Percentiles rank a stretch among this genome's conserved stretches.
Conservation (phyloP, 2,888 invertebrate genomes). For the Notocelia uddmanniana region DNA sequence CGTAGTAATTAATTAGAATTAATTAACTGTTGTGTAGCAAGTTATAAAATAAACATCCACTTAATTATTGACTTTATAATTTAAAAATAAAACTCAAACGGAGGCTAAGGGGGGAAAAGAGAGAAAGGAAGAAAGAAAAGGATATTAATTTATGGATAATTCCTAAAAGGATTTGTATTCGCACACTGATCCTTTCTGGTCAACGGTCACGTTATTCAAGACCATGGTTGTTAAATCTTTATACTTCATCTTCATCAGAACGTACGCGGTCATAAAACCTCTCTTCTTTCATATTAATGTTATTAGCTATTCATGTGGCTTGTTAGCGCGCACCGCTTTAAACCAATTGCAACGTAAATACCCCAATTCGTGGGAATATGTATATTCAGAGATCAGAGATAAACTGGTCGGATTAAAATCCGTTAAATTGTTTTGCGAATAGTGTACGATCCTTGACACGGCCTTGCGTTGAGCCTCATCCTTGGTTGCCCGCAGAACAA, state of each 20-base stretch:
- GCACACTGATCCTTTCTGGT: too few relatives aligned
- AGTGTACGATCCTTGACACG: slow-evolving; percentile 5
- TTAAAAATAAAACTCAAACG: too few relatives aligned
- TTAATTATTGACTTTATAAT: too few relatives aligned
- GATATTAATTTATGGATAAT: too few relatives aligned
- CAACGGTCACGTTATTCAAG: too few relatives aligned
- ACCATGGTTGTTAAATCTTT: too few relatives aligned
- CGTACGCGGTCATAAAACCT: slow-evolving; percentile 6
- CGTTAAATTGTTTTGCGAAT: neutral
- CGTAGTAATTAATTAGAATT: too few relatives aligned
- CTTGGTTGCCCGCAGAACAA: neutral
- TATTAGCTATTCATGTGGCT: neutral
- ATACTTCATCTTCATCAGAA: neutral
- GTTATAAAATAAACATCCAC: too few relatives aligned
- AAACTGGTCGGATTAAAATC: neutral
- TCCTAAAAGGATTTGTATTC: too few relatives aligned
- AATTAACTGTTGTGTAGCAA: too few relatives aligned
- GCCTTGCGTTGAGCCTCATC: neutral
- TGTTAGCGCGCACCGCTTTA: neutral
- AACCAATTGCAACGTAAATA: neutral
- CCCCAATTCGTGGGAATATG: neutral
- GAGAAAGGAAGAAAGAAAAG: too few relatives aligned
- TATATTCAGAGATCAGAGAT: neutral
- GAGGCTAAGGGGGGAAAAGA: too few relatives aligned
- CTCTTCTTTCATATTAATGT: slow-evolving; percentile 31